Conservation (phyloP, 1,140 invertebrate genomes). For the Parapsyche elsis region DNA sequence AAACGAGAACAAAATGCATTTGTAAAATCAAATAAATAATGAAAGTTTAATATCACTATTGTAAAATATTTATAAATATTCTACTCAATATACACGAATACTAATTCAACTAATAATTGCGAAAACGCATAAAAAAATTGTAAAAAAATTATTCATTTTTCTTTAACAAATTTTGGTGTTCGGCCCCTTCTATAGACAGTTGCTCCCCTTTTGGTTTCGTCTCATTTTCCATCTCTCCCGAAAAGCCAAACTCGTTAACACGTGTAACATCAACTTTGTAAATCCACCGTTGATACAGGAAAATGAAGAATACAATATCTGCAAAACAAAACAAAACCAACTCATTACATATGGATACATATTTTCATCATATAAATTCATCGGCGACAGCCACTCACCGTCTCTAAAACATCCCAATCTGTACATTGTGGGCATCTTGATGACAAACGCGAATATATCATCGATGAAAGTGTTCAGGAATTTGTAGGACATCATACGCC, state of each 20-base stretch:
- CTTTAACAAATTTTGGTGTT: slow-evolving; percentile 59
- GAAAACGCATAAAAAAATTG: no score
- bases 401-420: slow-evolving; percentile 95
- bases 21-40: no score
- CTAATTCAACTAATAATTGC: no score
- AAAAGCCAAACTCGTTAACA: slow-evolving; percentile 97
- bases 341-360: slow-evolving; percentile 1
- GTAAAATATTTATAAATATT: no score
- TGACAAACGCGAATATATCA: slow-evolving; percentile 99
- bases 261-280: slow-evolving; percentile 95
- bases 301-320: slow-evolving; percentile 99
- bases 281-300: slow-evolving; percentile 98
- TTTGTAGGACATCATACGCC: slow-evolving; percentile 99
- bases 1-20: no score
- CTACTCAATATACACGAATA: no score
- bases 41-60: no score
- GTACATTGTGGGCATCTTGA: slow-evolving; percentile 99
- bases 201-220: slow-evolving; percentile 57
- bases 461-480: slow-evolving; percentile 99
- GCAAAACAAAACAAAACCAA: slow-evolving; percentile 62
- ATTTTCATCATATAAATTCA: neutral
- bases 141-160: slow-evolving; percentile 58
- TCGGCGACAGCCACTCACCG: slow-evolving; percentile 68
- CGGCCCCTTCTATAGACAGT: slow-evolving; percentile 58
- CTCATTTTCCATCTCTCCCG: slow-evolving; percentile 76